These are phyloP conservation scores for Aeoliscus strigatus DNA, from an alignment of 2,797 vertebrate species.

Conservation along the genomic window DNA sequence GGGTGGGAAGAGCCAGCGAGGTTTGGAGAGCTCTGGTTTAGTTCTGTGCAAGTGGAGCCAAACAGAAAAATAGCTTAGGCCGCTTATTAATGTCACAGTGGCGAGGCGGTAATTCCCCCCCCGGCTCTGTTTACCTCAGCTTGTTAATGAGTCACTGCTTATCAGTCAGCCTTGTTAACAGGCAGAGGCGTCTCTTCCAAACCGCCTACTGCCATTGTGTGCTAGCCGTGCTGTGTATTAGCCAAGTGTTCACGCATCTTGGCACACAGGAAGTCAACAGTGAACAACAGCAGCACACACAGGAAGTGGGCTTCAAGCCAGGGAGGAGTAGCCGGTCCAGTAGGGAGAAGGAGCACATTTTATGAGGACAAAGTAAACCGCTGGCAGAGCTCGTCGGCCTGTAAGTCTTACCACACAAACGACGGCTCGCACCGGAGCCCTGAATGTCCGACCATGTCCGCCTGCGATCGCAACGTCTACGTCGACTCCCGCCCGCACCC, in stretches of 20 bases:
- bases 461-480: too few species aligned
- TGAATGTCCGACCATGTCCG: too few species aligned
- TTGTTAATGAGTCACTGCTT: constrained; percentile 74
- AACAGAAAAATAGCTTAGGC: constrained; percentile 66
- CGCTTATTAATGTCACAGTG: constrained; percentile 73
- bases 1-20: constrained; percentile 52
- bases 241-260: constrained; percentile 53
- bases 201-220: constrained; percentile 61
- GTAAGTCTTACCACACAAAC: constrained; percentile 57
- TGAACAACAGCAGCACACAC: constrained; percentile 59
- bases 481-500: too few species aligned
- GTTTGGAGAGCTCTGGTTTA: constrained; percentile 53
- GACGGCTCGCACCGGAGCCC: too few species aligned
- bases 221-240: constrained; percentile 47
- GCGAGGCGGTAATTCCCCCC: constrained; percentile 64
- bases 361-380: constrained; percentile 46
- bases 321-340: constrained; percentile 41
- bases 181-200: constrained; percentile 61
- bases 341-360: constrained; percentile 44
- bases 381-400: constrained; percentile 46
- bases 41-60: constrained; percentile 43
- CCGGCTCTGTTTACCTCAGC: constrained; percentile 64
- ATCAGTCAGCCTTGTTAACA: constrained; percentile 73
- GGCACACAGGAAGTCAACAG: constrained; percentile 65
- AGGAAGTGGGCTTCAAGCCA: constrained; percentile 59